Evolutionary conservation across 1,140 invertebrate genomes (phyloP).

Genomic region (Stenopsyche tienmushanensis): DNA sequence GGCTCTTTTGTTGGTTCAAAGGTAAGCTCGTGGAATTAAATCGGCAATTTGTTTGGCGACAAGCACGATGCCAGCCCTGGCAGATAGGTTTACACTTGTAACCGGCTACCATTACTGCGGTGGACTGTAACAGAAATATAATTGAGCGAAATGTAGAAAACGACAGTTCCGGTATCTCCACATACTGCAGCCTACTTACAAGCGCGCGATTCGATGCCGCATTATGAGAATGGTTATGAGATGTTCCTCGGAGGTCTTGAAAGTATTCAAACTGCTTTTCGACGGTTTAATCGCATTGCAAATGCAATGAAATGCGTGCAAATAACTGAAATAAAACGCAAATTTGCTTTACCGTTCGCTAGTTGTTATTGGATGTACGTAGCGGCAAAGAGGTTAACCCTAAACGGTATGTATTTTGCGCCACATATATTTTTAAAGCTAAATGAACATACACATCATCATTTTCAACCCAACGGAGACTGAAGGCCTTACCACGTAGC

Average conservation of each 20-base stretch:
- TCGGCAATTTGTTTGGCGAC: not conserved
- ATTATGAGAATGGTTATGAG: not conserved
- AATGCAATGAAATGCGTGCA: too few relatives aligned
- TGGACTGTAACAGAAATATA: slow-evolving; percentile 9
- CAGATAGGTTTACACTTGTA: not conserved
- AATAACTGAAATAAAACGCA: too few relatives aligned
- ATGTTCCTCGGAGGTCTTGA: not conserved
- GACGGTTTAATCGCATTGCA: not conserved
- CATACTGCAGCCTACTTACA: slow-evolving; percentile 13
- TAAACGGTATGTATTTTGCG: too few relatives aligned
- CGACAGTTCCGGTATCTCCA: slow-evolving; percentile 18
- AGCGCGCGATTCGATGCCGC: not conserved
- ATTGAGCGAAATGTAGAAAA: slow-evolving; percentile 19
- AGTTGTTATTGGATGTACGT: too few relatives aligned
- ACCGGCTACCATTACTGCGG: slow-evolving; percentile 2
- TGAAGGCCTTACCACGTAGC: too few relatives aligned
- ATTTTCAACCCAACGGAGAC: too few relatives aligned
- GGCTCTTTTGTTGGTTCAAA: too few relatives aligned
- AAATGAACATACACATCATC: too few relatives aligned
- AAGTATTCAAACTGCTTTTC: not conserved
- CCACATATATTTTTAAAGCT: too few relatives aligned
- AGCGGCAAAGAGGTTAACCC: too few relatives aligned
- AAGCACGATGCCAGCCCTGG: not conserved
- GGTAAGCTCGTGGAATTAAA: too few relatives aligned
- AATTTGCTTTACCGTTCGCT: too few relatives aligned